Percentiles rank a stretch among this genome's conserved stretches.
phyloP scores from a whole-genome alignment of 1,140 invertebrate genomes.

The Sitodiplosis mosellana region DNA sequence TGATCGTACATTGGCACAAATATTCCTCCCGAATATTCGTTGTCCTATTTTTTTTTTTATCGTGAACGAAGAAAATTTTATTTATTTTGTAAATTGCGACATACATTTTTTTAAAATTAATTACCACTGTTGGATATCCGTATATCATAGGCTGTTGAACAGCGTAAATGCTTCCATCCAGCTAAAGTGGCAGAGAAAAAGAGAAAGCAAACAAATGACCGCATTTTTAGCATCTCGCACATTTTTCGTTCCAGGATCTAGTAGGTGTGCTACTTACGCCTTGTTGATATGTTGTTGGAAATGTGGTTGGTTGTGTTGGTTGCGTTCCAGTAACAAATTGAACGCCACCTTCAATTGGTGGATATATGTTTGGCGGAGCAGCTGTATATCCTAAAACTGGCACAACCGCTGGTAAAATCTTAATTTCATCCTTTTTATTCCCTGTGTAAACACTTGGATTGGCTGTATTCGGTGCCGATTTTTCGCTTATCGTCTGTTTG shows the following conservation, averaged over 20 bases:
- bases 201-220: not conserved
- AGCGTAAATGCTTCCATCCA: conserved; percentile 24
- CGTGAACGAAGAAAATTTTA: conserved; percentile 7
- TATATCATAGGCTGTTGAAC: conserved; percentile 24
- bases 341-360: not conserved
- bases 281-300: conserved; percentile 22
- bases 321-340: too few species aligned
- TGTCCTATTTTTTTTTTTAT: conserved; percentile 9
- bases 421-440: too few species aligned
- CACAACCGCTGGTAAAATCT: not conserved
- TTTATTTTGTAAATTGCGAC: conserved; percentile 3
- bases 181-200: conserved; percentile 7
- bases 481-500: too few species aligned
- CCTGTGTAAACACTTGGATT: too few species aligned
- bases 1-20: conserved; percentile 25
- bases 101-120: too few species aligned
- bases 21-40: conserved; percentile 17
- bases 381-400: not conserved
- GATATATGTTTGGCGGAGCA: not conserved
- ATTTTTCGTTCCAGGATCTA: not conserved
- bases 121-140: conserved; percentile 12
- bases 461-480: too few species aligned
- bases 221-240: not conserved
- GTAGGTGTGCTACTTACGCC: conserved; percentile 11
- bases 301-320: too few species aligned